Evolutionary conservation across 92 coral and sea anemone species (phyloP).

Genomic region (Siderastrea siderea): DNA sequence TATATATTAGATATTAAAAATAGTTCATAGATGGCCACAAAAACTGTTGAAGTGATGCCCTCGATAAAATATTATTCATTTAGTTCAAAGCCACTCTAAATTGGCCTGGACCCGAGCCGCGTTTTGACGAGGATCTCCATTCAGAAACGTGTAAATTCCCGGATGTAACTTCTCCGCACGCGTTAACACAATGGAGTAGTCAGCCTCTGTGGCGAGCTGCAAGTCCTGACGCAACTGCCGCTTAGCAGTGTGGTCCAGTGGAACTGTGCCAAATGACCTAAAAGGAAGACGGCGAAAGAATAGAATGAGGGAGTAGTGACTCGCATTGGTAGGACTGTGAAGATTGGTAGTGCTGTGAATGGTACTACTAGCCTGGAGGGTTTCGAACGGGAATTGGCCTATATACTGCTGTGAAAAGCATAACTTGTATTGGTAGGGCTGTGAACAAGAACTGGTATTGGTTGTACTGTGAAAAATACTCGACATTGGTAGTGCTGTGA

Average conservation of each 20-base stretch:
- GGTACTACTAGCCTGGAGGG: too few relatives aligned
- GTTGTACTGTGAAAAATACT: neutral
- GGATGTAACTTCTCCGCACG: conserved; percentile 96
- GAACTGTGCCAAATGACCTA: conserved; percentile 75
- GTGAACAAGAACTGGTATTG: neutral
- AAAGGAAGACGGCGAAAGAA: neutral
- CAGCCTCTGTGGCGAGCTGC: conserved; percentile 93
- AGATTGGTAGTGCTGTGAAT: too few relatives aligned
- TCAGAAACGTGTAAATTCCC: conserved; percentile 85
- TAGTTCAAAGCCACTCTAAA: conserved; percentile 66
- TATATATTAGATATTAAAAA: too few relatives aligned
- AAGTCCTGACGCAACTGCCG: conserved; percentile 90
- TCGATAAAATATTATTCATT: neutral
- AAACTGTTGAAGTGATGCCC: neutral
- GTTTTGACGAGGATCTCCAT: conserved; percentile 89
- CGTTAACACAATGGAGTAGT: conserved; percentile 83
- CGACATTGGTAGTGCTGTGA: neutral
- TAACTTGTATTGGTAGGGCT: too few relatives aligned
- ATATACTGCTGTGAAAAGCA: too few relatives aligned
- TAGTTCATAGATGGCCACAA: too few relatives aligned
- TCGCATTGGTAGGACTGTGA: neutral
- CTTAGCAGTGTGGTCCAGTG: conserved; percentile 79
- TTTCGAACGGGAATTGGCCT: too few relatives aligned
- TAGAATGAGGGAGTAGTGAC: neutral
- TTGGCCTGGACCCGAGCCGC: conserved; percentile 80